These are phyloP conservation scores for Falco berigora DNA, from an alignment of 2,797 vertebrate species.

Conservation along the genomic window DNA sequence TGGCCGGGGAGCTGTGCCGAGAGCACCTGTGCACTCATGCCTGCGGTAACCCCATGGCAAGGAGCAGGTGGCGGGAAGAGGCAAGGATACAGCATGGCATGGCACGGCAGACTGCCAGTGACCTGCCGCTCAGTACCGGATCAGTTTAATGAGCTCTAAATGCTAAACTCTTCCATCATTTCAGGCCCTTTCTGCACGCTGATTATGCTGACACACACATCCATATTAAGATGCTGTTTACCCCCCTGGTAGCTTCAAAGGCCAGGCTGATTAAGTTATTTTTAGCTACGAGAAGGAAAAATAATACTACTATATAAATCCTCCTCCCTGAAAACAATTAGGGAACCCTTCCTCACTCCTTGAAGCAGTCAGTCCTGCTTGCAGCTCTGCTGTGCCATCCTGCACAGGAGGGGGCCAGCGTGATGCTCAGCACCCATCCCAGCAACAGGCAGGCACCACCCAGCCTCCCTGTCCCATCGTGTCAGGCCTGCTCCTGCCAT, in stretches of 20 bases:
- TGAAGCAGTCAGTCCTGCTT: not conserved
- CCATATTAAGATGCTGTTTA: conserved; percentile 62
- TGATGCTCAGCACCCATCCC: not conserved
- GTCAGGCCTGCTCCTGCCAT: not conserved
- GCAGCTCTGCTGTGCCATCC: not conserved
- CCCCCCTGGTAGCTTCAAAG: conserved; percentile 46
- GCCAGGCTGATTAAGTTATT: conserved; percentile 63
- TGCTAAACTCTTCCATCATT: conserved; percentile 57
- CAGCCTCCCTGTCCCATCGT: rapidly evolving
- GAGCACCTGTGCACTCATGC: rapidly evolving
- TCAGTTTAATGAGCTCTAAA: conserved; percentile 59
- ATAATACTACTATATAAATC: not conserved
- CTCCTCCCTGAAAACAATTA: conserved; percentile 3
- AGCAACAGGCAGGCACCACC: not conserved
- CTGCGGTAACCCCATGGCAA: rapidly evolving
- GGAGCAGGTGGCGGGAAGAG: not conserved
- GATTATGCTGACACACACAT: conserved; percentile 62
- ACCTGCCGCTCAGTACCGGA: not conserved
- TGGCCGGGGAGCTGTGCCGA: rapidly evolving
- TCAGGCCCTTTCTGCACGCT: not conserved
- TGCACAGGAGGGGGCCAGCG: rapidly evolving
- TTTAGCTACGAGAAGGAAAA: conserved; percentile 36
- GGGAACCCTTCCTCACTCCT: not conserved
- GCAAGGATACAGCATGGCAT: rapidly evolving
- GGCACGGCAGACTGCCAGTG: not conserved